phyloP scores from a whole-genome alignment of 2,888 invertebrate genomes.

The Arctia plantaginis region DNA sequence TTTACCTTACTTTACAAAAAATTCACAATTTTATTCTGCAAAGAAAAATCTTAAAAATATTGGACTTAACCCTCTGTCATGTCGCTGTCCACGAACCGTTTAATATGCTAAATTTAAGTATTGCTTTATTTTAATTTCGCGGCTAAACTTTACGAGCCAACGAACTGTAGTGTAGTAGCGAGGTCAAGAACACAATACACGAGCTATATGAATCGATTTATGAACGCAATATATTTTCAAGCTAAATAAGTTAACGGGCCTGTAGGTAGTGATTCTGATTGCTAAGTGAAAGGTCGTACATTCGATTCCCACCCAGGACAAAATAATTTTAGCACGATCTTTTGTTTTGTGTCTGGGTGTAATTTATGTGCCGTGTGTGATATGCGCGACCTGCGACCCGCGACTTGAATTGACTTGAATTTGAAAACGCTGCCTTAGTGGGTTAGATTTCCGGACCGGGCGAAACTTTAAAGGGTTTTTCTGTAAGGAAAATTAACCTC shows the following conservation, averaged over 20 bases:
- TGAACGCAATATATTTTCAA: slow-evolving; percentile 6
- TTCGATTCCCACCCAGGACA: neutral
- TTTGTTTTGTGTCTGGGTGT: too few species aligned
- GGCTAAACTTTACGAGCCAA: slow-evolving; percentile 19
- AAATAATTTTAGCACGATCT: too few species aligned
- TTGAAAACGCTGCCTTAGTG: too few species aligned
- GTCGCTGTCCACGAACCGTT: slow-evolving; percentile 3
- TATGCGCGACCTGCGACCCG: too few species aligned
- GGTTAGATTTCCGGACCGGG: too few species aligned
- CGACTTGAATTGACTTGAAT: too few species aligned
- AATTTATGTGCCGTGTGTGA: too few species aligned
- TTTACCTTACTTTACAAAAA: neutral
- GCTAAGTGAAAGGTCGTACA: neutral
- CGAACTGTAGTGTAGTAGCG: slow-evolving; percentile 29
- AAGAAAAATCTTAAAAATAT: neutral
- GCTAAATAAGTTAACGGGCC: neutral
- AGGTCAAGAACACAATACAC: slow-evolving; percentile 25
- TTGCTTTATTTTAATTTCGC: slow-evolving; percentile 22
- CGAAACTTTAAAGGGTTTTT: too few species aligned
- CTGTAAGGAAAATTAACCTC: too few species aligned
- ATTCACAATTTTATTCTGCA: neutral
- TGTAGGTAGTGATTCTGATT: neutral
- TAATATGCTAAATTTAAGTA: slow-evolving; percentile 10
- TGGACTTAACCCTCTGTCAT: slow-evolving; percentile 4
- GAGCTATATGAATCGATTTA: slow-evolving; percentile 25